These are phyloP conservation scores for Halichoerus grypus DNA, from an alignment of 2,113 vertebrate genomes.

Conservation along the genomic window DNA sequence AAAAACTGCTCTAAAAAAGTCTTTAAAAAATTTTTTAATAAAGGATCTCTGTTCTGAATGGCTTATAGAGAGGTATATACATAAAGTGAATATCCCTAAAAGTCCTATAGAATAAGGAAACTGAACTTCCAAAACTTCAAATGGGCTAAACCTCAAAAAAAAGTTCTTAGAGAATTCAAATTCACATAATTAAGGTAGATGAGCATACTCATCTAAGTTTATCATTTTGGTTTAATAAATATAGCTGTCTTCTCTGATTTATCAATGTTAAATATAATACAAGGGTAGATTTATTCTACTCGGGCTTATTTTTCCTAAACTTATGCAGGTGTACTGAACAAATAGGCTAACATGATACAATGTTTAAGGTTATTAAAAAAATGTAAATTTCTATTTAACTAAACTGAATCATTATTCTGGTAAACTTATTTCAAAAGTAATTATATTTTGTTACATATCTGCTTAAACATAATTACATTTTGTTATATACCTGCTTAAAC, in stretches of 20 bases:
- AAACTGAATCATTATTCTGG: background rate
- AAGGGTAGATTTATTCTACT: background rate
- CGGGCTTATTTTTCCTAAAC: background rate
- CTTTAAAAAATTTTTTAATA: background rate
- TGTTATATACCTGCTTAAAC: background rate
- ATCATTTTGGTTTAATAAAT: background rate
- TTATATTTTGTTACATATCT: background rate
- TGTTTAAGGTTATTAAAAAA: background rate
- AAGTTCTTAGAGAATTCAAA: background rate
- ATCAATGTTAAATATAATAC: background rate
- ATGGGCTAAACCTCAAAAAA: background rate
- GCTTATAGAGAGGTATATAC: background rate
- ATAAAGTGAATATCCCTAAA: background rate
- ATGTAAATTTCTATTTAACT: background rate
- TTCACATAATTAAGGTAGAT: background rate
- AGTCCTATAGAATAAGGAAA: background rate
- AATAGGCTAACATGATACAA: background rate
- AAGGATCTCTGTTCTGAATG: background rate
- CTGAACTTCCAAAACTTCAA: background rate
- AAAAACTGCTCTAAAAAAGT: background rate
- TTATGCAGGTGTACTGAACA: background rate
- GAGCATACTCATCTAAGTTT: background rate
- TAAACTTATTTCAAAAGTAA: constrained; percentile 11
- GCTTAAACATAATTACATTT: background rate
- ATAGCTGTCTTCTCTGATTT: background rate